phyloP scores from a whole-genome alignment of 2,888 invertebrate species.

The Eristalis pertinax region DNA sequence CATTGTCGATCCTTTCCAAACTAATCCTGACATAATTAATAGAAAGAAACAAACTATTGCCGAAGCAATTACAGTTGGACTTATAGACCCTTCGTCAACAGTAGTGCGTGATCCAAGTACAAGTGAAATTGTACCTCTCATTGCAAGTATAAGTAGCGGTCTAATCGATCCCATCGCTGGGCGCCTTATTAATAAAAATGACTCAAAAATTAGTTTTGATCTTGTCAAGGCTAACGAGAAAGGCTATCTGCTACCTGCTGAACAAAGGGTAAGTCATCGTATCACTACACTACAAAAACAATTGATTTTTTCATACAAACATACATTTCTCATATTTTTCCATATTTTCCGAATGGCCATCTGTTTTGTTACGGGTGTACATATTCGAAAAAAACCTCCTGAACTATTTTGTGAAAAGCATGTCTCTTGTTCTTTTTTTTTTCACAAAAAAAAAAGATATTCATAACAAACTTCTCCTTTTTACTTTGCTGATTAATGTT shows the following conservation, averaged over 20 bases:
- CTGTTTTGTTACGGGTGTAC: slow-evolving; percentile 35
- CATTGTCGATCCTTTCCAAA: slow-evolving; percentile 91
- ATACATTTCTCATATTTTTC: not conserved
- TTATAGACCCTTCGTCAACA: slow-evolving; percentile 92
- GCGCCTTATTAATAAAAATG: slow-evolving; percentile 84
- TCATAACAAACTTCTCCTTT: not conserved
- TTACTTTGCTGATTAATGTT: not conserved
- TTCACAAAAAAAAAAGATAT: not conserved
- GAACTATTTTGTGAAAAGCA: slow-evolving; percentile 58
- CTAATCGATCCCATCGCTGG: slow-evolving; percentile 89
- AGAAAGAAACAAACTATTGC: slow-evolving; percentile 88
- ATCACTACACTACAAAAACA: slow-evolving; percentile 35
- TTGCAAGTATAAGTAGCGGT: slow-evolving; percentile 88
- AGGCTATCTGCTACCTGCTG: slow-evolving; percentile 94
- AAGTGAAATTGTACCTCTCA: slow-evolving; percentile 87
- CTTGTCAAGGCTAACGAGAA: slow-evolving; percentile 92
- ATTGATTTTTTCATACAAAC: slow-evolving; percentile 14
- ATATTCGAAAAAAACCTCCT: slow-evolving; percentile 22
- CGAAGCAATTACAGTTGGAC: slow-evolving; percentile 88
- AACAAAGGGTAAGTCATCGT: slow-evolving; percentile 92
- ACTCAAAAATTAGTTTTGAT: slow-evolving; percentile 83
- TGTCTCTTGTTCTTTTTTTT: slow-evolving; percentile 53
- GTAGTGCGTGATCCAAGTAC: slow-evolving; percentile 88
- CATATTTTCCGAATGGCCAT: slow-evolving; percentile 31
- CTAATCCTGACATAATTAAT: slow-evolving; percentile 84